Percentiles rank a stretch among this genome's conserved stretches.
phyloP scores from a whole-genome alignment of 2,797 vertebrate genomes.

The Naso thynnoides region DNA sequence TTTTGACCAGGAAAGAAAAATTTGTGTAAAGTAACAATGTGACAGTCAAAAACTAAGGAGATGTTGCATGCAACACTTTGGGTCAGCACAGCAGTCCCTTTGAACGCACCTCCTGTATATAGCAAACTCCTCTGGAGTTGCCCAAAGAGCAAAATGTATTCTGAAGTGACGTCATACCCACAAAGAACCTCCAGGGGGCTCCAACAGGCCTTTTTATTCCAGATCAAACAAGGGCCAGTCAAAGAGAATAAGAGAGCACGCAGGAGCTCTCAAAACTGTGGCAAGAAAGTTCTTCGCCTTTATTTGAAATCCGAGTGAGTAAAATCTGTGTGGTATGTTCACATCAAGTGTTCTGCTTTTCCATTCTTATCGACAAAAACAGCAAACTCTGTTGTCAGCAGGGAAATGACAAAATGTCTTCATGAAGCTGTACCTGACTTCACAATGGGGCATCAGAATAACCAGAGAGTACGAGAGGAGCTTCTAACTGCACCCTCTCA shows the following conservation, averaged over 20 bases:
- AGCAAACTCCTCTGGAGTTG: constrained; percentile 61
- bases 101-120: constrained; percentile 46
- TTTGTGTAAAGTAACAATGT: constrained; percentile 35
- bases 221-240: constrained; percentile 77
- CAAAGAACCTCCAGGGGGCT: constrained; percentile 76
- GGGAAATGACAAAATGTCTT: constrained; percentile 61
- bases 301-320: constrained; percentile 50
- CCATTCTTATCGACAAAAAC: constrained; percentile 58
- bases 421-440: constrained; percentile 49
- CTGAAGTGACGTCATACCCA: constrained; percentile 76
- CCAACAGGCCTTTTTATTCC: constrained; percentile 71
- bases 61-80: constrained; percentile 63
- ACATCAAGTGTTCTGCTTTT: constrained; percentile 60
- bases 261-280: constrained; percentile 58
- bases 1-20: constrained; percentile 41
- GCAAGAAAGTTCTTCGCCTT: constrained; percentile 69
- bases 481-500: constrained; percentile 39
- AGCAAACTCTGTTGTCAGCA: constrained; percentile 64
- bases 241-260: constrained; percentile 81
- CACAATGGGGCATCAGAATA: constrained; percentile 48
- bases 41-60: constrained; percentile 39
- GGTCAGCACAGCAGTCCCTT: constrained; percentile 69
- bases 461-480: constrained; percentile 61
- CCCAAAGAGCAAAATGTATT: constrained; percentile 64
- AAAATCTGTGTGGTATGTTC: constrained; percentile 60